phyloP scores from a whole-genome alignment of 30 jellyfish, hydroid and myxozoan species.

The Hydractinia echinata region DNA sequence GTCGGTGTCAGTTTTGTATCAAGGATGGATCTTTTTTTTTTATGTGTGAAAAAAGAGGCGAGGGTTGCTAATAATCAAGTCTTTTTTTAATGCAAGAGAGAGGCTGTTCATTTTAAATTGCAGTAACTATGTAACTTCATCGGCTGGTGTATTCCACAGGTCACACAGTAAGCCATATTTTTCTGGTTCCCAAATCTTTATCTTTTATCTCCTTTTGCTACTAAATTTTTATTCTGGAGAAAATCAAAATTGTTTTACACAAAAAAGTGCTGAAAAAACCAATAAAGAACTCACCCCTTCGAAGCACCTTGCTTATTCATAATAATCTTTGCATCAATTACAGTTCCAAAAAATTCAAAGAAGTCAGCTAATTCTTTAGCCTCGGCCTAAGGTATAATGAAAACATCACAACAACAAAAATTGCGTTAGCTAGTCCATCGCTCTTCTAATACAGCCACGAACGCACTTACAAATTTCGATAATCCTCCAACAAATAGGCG shows the following conservation, averaged over 20 bases:
- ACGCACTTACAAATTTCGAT: not conserved
- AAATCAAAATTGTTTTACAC: not conserved
- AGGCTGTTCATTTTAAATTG: no score
- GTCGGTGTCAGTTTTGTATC: no score
- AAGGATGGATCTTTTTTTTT: no score
- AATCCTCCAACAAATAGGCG: slow-evolving; percentile 5
- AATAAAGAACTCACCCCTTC: not conserved
- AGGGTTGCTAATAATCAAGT: no score
- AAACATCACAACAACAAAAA: not conserved
- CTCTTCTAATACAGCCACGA: not conserved
- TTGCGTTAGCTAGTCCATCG: not conserved
- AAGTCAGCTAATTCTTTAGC: slow-evolving; percentile 4
- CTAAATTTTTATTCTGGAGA: no score
- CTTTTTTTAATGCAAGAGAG: no score
- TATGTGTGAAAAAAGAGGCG: no score
- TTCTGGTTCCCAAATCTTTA: no score
- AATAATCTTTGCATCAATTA: not conserved
- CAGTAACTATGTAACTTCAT: no score
- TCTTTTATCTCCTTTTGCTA: no score
- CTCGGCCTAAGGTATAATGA: not conserved
- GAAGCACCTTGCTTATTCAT: not conserved
- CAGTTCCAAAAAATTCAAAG: slow-evolving; percentile 6
- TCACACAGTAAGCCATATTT: no score
- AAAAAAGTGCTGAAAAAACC: not conserved
- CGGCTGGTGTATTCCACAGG: no score